These are phyloP conservation scores for Crocuta crocuta DNA, from an alignment of 2,113 vertebrate genomes.

Conservation along the genomic window DNA sequence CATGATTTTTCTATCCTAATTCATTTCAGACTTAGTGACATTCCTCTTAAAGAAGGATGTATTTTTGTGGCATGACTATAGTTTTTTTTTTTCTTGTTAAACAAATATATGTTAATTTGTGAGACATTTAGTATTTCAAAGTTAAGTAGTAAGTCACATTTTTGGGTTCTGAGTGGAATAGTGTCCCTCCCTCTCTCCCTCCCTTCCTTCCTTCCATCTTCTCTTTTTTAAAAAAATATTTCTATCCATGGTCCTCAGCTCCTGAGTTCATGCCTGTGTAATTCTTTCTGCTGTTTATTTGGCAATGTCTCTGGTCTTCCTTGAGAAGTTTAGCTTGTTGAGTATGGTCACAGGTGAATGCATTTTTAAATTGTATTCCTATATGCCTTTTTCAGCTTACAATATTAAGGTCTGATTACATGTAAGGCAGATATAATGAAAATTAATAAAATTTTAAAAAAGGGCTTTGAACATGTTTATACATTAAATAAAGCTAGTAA, in stretches of 20 bases:
- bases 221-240: too few species aligned
- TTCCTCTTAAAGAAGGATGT: background rate
- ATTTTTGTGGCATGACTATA: slow-evolving; percentile 30
- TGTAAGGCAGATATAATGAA: background rate
- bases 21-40: slow-evolving; percentile 42
- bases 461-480: background rate
- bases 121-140: slow-evolving; percentile 15
- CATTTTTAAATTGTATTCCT: slow-evolving; percentile 12
- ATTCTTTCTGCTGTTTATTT: background rate
- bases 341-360: background rate
- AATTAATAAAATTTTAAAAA: slow-evolving; percentile 14
- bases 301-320: background rate
- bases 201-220: too few species aligned
- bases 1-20: slow-evolving; percentile 28
- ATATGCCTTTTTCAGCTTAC: background rate
- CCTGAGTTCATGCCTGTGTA: background rate
- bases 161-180: background rate
- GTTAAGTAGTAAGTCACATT: background rate
- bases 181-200: too few species aligned
- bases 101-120: background rate
- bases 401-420: background rate
- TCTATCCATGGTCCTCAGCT: background rate
- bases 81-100: background rate
- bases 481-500: background rate
- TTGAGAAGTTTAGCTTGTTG: slow-evolving; percentile 23